Evolutionary conservation across 2,113 vertebrate genomes (phyloP).

Genomic region (Dolichallabes microphthalmus): DNA sequence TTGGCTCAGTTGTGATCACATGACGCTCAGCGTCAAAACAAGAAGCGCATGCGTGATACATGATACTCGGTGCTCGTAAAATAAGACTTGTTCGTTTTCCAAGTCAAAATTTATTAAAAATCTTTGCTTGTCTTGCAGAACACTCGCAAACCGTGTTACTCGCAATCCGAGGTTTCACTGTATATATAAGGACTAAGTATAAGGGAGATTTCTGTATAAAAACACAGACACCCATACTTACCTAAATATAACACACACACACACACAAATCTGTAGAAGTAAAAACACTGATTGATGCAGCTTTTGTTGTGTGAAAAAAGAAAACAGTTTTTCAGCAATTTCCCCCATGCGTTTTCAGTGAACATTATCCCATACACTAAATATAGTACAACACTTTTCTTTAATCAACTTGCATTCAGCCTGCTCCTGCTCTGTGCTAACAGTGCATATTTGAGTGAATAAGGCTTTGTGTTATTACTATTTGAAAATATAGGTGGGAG

Average conservation of each 20-base stretch:
- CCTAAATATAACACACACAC: not conserved
- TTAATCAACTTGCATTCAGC: not conserved
- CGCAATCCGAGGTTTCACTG: no score
- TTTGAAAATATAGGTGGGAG: not conserved
- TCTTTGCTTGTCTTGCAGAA: no score
- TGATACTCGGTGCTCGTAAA: no score
- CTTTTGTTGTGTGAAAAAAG: not conserved
- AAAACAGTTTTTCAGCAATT: not conserved
- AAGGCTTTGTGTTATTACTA: not conserved
- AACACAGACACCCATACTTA: not conserved
- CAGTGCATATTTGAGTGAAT: not conserved
- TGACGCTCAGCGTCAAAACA: no score
- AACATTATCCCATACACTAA: not conserved
- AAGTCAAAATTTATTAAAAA: no score
- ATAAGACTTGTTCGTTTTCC: no score
- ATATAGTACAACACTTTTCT: not conserved
- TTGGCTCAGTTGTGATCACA: no score
- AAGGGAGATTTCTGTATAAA: not conserved
- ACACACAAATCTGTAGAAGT: not conserved
- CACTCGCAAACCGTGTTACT: no score
- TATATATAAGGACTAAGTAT: no score
- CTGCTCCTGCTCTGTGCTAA: not conserved
- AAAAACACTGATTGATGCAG: not conserved
- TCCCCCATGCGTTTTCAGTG: not conserved
- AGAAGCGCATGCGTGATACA: no score